Evolutionary conservation across 2,113 vertebrate species (phyloP).

Genomic region (Trogon surrucura): DNA sequence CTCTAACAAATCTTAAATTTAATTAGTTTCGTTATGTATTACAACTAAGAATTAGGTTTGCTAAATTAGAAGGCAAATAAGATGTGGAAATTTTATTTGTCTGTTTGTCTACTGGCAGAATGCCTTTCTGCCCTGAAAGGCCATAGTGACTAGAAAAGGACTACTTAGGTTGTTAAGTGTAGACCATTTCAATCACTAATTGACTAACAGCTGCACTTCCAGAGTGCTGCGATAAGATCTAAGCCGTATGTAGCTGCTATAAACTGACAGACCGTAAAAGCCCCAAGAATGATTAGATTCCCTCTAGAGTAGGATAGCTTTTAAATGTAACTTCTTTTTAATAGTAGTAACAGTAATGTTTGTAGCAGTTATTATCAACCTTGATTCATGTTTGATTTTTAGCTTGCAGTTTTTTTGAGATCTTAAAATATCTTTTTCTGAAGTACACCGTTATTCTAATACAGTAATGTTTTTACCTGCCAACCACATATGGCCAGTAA

Average conservation of each 20-base stretch:
- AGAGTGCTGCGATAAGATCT: not conserved
- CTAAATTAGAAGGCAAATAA: not conserved
- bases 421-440: not conserved
- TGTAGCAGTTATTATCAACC: not conserved
- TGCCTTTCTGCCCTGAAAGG: not conserved
- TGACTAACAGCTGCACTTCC: not conserved
- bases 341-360: not conserved
- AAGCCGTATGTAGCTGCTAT: not conserved
- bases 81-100: not conserved
- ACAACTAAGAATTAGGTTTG: not conserved
- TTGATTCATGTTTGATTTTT: not conserved
- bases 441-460: not conserved
- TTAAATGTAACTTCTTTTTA: not conserved
- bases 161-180: not conserved
- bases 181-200: not conserved
- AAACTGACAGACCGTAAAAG: not conserved
- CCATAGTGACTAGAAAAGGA: not conserved
- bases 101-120: not conserved
- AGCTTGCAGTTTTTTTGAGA: not conserved
- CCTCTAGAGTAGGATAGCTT: not conserved
- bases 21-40: not conserved
- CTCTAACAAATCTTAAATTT: not conserved
- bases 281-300: not conserved
- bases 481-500: not conserved
- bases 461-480: not conserved